These are phyloP conservation scores for Chroicocephalus ridibundus DNA, from an alignment of 2,113 vertebrate genomes.

Conservation along the genomic window DNA sequence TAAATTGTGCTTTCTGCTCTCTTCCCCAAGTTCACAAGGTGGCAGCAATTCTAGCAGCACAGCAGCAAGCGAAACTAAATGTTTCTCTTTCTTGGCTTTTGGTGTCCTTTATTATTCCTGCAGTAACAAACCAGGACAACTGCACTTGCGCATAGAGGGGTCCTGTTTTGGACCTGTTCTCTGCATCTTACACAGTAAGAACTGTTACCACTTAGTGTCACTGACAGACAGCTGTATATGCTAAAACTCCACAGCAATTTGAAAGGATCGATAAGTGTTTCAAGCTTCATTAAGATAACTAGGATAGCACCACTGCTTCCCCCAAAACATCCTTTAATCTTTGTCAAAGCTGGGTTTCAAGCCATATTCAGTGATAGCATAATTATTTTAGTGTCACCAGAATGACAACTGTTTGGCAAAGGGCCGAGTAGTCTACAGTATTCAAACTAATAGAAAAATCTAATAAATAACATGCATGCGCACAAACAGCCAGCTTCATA, in stretches of 20 bases:
- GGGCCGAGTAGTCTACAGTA: neutral
- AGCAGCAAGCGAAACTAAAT: neutral
- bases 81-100: too few relatives aligned
- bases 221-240: neutral
- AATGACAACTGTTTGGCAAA: neutral
- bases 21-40: neutral
- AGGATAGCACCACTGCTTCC: neutral
- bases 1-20: neutral
- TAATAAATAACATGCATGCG: neutral
- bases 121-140: neutral
- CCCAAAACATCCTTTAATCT: neutral
- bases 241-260: neutral
- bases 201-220: neutral
- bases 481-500: neutral
- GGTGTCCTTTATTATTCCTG: neutral
- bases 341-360: neutral
- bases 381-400: neutral
- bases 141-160: neutral
- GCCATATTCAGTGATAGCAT: neutral
- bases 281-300: neutral
- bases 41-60: neutral
- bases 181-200: neutral
- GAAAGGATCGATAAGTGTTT: neutral
- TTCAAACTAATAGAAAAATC: neutral
- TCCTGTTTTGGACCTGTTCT: neutral